These are phyloP conservation scores for Rhingia campestris DNA, from an alignment of 2,888 invertebrate species.

Conservation along the genomic window DNA sequence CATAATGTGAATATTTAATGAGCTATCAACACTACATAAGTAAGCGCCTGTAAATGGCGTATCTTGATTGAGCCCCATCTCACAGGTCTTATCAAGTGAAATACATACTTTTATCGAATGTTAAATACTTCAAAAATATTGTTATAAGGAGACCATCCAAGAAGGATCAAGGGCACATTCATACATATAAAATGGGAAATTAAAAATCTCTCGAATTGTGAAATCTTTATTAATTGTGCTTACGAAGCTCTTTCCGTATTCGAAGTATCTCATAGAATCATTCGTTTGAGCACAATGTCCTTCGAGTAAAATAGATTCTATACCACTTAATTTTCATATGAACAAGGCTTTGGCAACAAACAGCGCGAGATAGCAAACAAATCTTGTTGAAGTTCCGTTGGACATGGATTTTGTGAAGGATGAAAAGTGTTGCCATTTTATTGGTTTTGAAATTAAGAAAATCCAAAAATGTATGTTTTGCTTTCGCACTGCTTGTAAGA, in stretches of 20 bases:
- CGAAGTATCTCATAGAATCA: background rate
- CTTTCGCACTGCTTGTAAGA: too few relatives aligned
- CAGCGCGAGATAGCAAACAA: too few relatives aligned
- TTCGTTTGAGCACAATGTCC: background rate
- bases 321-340: background rate
- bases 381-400: too few relatives aligned
- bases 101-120: conserved; percentile 8
- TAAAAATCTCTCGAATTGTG: conserved; percentile 14
- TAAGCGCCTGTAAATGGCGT: too few relatives aligned
- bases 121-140: background rate
- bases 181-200: conserved; percentile 18
- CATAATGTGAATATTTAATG: too few relatives aligned
- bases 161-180: conserved; percentile 22
- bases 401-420: too few relatives aligned
- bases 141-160: conserved; percentile 1
- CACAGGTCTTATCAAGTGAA: conserved; percentile 4
- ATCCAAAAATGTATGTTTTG: too few relatives aligned
- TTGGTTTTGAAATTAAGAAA: too few relatives aligned
- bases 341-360: background rate
- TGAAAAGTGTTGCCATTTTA: too few relatives aligned
- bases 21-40: too few relatives aligned
- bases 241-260: background rate
- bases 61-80: background rate
- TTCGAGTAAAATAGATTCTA: background rate
- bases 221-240: conserved; percentile 40